Conservation (phyloP, 2,888 invertebrate genomes). For the Alloscopus bannaensis region DNA sequence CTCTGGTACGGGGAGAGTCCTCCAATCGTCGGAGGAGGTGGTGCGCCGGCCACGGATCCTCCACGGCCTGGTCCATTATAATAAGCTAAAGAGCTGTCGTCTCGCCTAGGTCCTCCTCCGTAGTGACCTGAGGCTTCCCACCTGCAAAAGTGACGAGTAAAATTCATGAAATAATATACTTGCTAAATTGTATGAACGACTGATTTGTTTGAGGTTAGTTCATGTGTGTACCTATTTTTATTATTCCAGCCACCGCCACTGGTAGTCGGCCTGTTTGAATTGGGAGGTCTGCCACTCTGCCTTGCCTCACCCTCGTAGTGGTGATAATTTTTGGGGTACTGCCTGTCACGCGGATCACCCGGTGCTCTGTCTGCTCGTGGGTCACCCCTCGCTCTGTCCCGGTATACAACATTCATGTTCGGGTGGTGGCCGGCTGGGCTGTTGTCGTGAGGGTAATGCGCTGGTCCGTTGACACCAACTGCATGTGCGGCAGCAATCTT, state of each 20-base stretch:
- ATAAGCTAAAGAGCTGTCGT: slow-evolving; percentile 38
- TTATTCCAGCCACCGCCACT: slow-evolving; percentile 39
- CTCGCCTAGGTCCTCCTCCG: slow-evolving; percentile 39
- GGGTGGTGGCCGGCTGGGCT: background rate
- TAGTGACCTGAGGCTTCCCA: slow-evolving; percentile 51
- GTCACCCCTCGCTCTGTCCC: slow-evolving; percentile 29
- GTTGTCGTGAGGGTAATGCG: slow-evolving; percentile 14
- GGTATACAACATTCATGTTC: slow-evolving; percentile 24
- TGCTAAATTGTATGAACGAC: background rate
- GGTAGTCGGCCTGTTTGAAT: slow-evolving; percentile 24
- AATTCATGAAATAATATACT: background rate
- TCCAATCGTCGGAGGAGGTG: slow-evolving; percentile 54
- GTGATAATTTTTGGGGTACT: slow-evolving; percentile 21
- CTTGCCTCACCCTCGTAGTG: slow-evolving; percentile 18
- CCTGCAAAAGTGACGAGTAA: slow-evolving; percentile 11
- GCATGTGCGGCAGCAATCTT: slow-evolving; percentile 9
- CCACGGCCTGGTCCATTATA: slow-evolving; percentile 39
- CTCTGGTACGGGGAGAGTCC: slow-evolving; percentile 48
- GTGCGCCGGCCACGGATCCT: slow-evolving; percentile 26
- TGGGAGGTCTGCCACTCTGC: slow-evolving; percentile 22
- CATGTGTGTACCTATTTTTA: slow-evolving; percentile 45
- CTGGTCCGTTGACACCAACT: slow-evolving; percentile 9
- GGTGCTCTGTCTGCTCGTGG: slow-evolving; percentile 36
- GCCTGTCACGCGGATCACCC: slow-evolving; percentile 56
- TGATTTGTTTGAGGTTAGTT: background rate